Conservation (phyloP, 2,888 invertebrate species). For the Alviniconcha strummeri region DNA sequence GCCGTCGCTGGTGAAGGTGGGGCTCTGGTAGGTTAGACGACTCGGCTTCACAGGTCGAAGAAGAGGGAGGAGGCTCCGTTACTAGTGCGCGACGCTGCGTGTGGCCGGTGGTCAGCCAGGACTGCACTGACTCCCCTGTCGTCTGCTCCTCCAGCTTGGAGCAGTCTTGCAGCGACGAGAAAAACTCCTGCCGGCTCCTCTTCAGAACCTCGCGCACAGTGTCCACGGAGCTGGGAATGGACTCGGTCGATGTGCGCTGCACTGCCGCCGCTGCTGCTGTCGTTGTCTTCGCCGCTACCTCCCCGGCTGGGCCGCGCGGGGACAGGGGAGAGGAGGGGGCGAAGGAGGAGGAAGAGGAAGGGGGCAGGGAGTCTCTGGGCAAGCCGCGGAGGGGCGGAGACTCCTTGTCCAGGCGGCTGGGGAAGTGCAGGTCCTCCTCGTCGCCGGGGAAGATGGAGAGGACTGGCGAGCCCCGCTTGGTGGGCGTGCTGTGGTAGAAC, state of each 20-base stretch:
- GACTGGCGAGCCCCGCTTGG: conserved; percentile 17
- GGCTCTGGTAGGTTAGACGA: not conserved
- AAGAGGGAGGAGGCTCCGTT: not conserved
- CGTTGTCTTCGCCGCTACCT: not conserved
- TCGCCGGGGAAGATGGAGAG: conserved; percentile 17
- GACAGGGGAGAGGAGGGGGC: no score
- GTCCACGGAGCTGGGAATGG: not conserved
- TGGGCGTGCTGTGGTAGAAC: conserved; percentile 27
- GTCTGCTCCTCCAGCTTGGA: conserved; percentile 8
- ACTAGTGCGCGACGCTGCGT: not conserved
- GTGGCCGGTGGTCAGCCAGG: conserved; percentile 25
- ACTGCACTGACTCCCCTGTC: conserved; percentile 1
- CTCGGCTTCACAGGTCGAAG: not conserved
- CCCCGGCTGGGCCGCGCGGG: no score
- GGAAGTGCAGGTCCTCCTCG: conserved; percentile 13
- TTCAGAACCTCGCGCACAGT: not conserved
- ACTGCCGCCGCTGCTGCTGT: not conserved
- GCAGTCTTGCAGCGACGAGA: conserved; percentile 20
- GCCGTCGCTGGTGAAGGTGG: not conserved
- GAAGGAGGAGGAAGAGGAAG: not conserved
- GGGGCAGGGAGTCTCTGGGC: conserved; percentile 8
- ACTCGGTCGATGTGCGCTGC: not conserved
- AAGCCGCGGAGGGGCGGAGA: not conserved
- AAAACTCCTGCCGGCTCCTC: conserved; percentile 9
- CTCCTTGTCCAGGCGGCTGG: conserved; percentile 1